These are phyloP conservation scores for Morpho deidamia DNA, from an alignment of 2,888 invertebrate genomes.

Conservation along the genomic window DNA sequence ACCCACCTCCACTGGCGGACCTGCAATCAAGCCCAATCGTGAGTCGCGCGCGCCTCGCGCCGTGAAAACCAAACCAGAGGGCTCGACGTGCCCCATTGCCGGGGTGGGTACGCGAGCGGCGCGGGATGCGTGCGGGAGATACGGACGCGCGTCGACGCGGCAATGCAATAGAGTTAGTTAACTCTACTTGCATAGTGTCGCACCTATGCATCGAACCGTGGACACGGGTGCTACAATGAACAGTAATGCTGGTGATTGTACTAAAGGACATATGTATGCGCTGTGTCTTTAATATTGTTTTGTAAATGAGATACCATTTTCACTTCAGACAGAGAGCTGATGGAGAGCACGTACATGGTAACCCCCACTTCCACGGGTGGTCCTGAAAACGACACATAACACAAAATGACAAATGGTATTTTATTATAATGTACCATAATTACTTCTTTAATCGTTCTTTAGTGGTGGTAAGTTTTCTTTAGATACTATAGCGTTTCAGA, in stretches of 20 bases:
- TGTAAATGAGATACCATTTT: conserved; percentile 80
- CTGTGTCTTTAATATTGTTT: conserved; percentile 66
- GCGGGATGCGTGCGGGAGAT: conserved; percentile 31
- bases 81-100: conserved; percentile 64
- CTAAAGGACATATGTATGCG: conserved; percentile 71
- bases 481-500: too few relatives aligned
- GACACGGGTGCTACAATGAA: conserved; percentile 76
- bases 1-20: conserved; percentile 97
- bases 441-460: background rate
- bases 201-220: conserved; percentile 70
- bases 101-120: conserved; percentile 30
- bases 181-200: conserved; percentile 30
- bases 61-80: conserved; percentile 58
- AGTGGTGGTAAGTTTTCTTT: background rate
- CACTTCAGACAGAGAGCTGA: conserved; percentile 91
- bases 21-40: conserved; percentile 84
- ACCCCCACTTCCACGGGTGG: conserved; percentile 90
- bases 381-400: conserved; percentile 81
- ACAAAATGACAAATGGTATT: conserved; percentile 32
- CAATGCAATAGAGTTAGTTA: conserved; percentile 22
- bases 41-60: conserved; percentile 52
- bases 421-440: background rate
- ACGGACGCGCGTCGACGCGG: conserved; percentile 27
- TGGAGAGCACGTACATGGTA: conserved; percentile 91
- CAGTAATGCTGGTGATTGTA: conserved; percentile 72